phyloP scores from a whole-genome alignment of 2,888 invertebrate genomes.

The Amblyjoppa fuscipennis region DNA sequence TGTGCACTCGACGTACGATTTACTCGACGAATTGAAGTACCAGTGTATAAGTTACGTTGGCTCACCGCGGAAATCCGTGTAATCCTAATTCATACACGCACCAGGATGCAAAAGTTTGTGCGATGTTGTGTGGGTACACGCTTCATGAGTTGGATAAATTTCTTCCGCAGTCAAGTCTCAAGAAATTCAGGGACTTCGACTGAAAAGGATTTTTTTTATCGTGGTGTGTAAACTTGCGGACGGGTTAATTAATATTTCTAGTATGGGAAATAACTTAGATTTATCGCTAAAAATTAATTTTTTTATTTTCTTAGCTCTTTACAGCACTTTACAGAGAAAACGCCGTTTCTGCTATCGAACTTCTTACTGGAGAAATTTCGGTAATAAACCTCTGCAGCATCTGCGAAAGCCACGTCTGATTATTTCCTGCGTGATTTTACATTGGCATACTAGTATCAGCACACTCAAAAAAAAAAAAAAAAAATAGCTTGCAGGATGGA shows the following conservation, averaged over 20 bases:
- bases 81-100: constrained; percentile 66
- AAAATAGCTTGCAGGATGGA: too few relatives aligned
- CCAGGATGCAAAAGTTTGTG: not conserved
- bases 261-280: too few relatives aligned
- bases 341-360: too few relatives aligned
- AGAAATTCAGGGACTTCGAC: constrained; percentile 5
- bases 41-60: constrained; percentile 29
- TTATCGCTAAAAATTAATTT: not conserved
- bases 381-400: too few relatives aligned
- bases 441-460: too few relatives aligned
- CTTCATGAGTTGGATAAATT: constrained; percentile 9
- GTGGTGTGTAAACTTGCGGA: too few relatives aligned
- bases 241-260: too few relatives aligned
- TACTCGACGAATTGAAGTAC: constrained; percentile 58
- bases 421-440: too few relatives aligned
- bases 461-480: too few relatives aligned
- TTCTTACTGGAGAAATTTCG: too few relatives aligned
- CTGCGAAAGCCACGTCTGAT: too few relatives aligned
- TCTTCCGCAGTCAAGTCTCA: not conserved
- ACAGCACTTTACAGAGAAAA: too few relatives aligned
- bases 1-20: constrained; percentile 48
- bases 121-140: not conserved
- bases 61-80: constrained; percentile 50
- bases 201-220: not conserved
- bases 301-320: not conserved